Conservation (phyloP, 2,797 vertebrate genomes). For the Sibirionetta formosa region DNA sequence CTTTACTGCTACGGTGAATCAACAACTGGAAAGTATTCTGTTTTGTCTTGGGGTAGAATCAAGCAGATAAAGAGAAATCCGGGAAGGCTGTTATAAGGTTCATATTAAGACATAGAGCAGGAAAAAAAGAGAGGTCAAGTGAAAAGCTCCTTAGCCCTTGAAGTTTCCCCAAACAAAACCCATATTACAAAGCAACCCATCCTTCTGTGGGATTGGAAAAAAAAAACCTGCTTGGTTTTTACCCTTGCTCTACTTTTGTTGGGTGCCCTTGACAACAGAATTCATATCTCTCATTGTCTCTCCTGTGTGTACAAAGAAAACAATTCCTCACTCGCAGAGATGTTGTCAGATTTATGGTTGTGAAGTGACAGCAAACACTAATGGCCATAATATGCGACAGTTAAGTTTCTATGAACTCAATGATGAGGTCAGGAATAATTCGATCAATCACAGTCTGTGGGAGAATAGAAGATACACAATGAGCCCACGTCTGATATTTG, state of each 20-base stretch:
- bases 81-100: neutral
- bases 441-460: neutral
- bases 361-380: neutral
- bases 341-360: neutral
- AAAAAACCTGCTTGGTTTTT: neutral
- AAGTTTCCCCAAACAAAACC: neutral
- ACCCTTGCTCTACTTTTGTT: neutral
- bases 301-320: neutral
- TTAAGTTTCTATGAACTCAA: neutral
- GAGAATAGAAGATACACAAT: neutral
- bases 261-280: neutral
- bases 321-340: neutral
- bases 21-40: neutral
- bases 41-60: neutral
- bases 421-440: constrained; percentile 2
- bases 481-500: neutral
- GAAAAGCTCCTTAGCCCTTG: neutral
- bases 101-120: neutral
- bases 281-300: neutral
- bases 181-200: neutral
- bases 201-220: neutral
- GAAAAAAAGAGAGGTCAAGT: neutral
- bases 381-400: neutral
- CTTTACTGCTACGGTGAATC: neutral
- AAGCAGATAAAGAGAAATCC: neutral